A percentile compares a stretch with the other conserved stretches of the same genome.
Evolutionary conservation across 2,797 vertebrate species (phyloP).

Genomic region (Argyrosomus regius): DNA sequence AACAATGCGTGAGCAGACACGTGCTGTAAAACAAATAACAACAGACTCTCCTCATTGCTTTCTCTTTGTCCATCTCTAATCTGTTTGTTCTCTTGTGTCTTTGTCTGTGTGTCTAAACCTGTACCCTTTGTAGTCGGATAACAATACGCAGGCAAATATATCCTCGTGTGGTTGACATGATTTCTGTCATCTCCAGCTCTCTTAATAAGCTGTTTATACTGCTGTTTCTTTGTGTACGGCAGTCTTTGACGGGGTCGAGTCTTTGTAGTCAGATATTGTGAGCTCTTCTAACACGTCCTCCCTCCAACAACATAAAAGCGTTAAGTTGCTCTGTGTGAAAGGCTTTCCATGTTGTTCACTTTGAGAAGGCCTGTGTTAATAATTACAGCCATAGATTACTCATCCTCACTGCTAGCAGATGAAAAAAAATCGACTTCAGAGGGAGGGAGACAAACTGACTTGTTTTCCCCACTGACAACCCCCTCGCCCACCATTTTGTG

Average conservation of each 20-base stretch:
- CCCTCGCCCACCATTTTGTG: background rate
- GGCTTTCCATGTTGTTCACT: conserved; percentile 30
- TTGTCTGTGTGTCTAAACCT: conserved; percentile 39
- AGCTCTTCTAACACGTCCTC: conserved; percentile 28
- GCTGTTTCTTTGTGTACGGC: conserved; percentile 31
- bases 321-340: conserved; percentile 26
- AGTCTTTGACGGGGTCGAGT: conserved; percentile 44
- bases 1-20: conserved; percentile 18
- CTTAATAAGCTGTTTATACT: conserved; percentile 64
- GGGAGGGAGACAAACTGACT: background rate
- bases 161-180: conserved; percentile 22
- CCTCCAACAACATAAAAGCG: conserved; percentile 40
- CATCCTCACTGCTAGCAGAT: conserved; percentile 17
- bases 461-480: conserved; percentile 30
- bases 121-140: conserved; percentile 51
- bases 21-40: conserved; percentile 30
- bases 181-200: conserved; percentile 42
- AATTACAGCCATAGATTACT: conserved; percentile 36
- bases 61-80: conserved; percentile 26
- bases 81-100: conserved; percentile 23
- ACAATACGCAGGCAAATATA: conserved; percentile 48
- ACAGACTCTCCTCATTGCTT: background rate
- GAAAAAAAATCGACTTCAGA: conserved; percentile 16
- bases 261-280: conserved; percentile 65
- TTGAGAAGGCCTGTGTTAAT: conserved; percentile 43